Conservation (phyloP, 2,888 invertebrate species). For the Monochamus alternatus region DNA sequence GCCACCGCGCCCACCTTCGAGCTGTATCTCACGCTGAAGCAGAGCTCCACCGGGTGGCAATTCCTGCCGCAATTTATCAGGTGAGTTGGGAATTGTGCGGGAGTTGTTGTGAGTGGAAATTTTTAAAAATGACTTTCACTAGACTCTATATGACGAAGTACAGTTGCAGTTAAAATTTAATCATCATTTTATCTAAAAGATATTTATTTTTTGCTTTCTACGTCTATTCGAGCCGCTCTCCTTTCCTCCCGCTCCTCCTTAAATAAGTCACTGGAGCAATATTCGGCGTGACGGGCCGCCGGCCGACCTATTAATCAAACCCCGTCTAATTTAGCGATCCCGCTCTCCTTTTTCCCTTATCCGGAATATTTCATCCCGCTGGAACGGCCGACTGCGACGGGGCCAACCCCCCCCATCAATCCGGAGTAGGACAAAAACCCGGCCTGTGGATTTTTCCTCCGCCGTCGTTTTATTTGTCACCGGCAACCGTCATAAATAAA, state of each 20-base stretch:
- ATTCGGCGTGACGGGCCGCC: constrained; percentile 4
- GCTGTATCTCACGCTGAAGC: constrained; percentile 88
- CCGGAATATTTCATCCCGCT: constrained; percentile 5
- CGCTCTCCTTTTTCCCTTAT: constrained; percentile 8
- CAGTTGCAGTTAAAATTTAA: too few species aligned
- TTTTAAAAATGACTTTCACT: too few species aligned
- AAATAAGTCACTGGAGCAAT: constrained; percentile 15
- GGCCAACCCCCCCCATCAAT: constrained; percentile 10
- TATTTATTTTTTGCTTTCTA: too few species aligned
- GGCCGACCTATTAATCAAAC: background rate
- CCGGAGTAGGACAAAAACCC: background rate
- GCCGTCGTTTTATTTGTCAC: constrained; percentile 12
- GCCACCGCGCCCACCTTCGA: constrained; percentile 92
- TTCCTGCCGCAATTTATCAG: constrained; percentile 91
- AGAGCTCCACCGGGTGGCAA: constrained; percentile 89
- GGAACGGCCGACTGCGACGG: background rate
- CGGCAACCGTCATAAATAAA: constrained; percentile 16
- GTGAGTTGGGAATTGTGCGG: constrained; percentile 68
- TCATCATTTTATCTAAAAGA: too few species aligned
- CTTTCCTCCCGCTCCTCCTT: background rate
- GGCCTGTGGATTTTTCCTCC: background rate
- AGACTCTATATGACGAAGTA: too few species aligned
- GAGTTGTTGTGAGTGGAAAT: background rate
- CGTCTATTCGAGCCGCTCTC: background rate
- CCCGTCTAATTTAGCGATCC: constrained; percentile 10